Evolutionary conservation across 2,888 invertebrate species (phyloP).

Genomic region (Drosophila acutilabella): DNA sequence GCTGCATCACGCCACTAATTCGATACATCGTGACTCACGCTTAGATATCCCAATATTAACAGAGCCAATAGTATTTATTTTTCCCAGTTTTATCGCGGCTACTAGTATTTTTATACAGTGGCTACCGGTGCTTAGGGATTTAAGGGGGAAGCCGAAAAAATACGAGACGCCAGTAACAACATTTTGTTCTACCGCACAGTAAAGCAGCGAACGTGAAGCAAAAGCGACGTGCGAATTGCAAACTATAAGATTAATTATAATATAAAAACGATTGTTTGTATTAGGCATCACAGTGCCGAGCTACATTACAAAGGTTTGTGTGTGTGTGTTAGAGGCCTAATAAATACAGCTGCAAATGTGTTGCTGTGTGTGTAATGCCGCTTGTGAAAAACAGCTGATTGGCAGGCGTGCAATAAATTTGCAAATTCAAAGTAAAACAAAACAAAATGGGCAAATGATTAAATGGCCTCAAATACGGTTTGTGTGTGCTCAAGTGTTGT

Average conservation of each 20-base stretch:
- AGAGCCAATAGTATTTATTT: too few species aligned
- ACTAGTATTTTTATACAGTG: too few species aligned
- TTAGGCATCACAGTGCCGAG: constrained; percentile 42
- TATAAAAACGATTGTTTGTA: background rate
- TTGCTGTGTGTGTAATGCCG: background rate
- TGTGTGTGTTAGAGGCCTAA: background rate
- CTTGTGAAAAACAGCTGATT: constrained; percentile 11
- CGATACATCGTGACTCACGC: constrained; percentile 3
- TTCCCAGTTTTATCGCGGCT: too few species aligned
- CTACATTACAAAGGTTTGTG: constrained; percentile 34
- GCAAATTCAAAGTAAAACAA: too few species aligned
- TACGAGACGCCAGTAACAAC: too few species aligned
- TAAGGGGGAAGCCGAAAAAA: too few species aligned
- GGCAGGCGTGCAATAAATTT: too few species aligned
- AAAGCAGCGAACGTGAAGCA: too few species aligned
- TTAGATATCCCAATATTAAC: too few species aligned
- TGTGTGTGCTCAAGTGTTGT: constrained; percentile 36
- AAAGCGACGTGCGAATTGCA: background rate
- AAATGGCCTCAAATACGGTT: constrained; percentile 33
- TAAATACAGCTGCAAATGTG: background rate
- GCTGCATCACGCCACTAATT: constrained; percentile 37
- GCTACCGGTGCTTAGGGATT: too few species aligned
- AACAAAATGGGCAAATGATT: too few species aligned
- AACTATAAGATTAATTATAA: constrained; percentile 3
- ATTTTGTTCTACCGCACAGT: too few species aligned